Conservation (phyloP, 1,140 invertebrate genomes). For the Geopemphigus sp. region DNA sequence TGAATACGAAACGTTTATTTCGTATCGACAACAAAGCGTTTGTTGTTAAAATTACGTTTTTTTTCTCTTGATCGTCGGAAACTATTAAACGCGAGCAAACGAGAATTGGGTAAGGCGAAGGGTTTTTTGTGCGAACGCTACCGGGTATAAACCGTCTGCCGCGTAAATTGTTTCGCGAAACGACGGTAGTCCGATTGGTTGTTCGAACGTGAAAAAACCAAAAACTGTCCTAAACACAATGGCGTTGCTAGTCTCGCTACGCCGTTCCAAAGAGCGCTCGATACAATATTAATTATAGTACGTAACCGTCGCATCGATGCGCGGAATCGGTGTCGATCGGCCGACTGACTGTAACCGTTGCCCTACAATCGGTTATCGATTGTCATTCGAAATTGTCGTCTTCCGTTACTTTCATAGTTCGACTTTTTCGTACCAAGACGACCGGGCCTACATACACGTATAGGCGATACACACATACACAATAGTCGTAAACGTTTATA, state of each 20-base stretch:
- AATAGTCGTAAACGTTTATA: not conserved
- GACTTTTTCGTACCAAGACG: no score
- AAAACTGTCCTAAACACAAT: not conserved
- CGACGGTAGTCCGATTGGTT: not conserved
- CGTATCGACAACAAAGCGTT: not conserved
- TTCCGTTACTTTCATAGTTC: constrained; percentile 35
- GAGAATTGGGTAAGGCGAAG: no score
- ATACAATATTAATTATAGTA: no score
- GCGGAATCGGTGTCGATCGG: constrained; percentile 32
- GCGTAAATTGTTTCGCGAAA: not conserved
- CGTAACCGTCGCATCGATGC: not conserved
- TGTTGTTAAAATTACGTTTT: not conserved
- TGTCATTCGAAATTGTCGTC: constrained; percentile 38
- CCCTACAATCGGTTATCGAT: constrained; percentile 17
- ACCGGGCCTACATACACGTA: not conserved
- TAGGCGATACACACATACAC: no score
- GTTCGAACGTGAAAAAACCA: not conserved
- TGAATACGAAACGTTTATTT: not conserved
- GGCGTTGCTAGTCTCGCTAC: not conserved
- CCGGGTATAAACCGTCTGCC: no score
- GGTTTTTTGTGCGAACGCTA: no score
- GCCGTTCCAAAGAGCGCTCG: not conserved
- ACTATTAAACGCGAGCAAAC: no score
- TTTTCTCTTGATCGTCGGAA: no score
- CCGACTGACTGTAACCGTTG: constrained; percentile 42